phyloP scores from a whole-genome alignment of 2,113 vertebrate species.

The Microtus oregoni region DNA sequence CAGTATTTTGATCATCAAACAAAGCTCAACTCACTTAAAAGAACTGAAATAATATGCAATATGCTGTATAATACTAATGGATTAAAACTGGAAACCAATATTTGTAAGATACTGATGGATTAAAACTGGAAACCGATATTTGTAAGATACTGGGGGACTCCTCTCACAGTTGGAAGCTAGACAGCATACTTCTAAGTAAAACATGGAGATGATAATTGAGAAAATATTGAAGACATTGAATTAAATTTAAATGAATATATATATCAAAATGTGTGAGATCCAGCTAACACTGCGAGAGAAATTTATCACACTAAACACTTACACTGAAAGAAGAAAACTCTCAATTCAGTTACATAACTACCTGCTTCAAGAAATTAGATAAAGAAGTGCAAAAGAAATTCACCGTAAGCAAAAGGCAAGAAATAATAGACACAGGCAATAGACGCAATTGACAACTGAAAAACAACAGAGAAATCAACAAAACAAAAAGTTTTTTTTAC shows the following conservation, averaged over 20 bases:
- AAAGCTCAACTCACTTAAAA: slow-evolving; percentile 16
- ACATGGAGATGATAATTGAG: neutral
- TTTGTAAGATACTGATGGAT: slow-evolving; percentile 6
- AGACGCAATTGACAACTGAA: slow-evolving; percentile 9
- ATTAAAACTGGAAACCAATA: slow-evolving; percentile 50
- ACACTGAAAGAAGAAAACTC: slow-evolving; percentile 42
- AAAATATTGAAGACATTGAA: slow-evolving; percentile 2
- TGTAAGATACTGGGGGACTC: slow-evolving; percentile 31
- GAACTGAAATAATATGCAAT: slow-evolving; percentile 36
- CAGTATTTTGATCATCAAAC: slow-evolving; percentile 2
- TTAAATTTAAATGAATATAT: slow-evolving; percentile 31
- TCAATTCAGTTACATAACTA: slow-evolving; percentile 34
- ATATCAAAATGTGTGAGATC: slow-evolving; percentile 29
- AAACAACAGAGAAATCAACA: slow-evolving; percentile 55
- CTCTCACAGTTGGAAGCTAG: slow-evolving; percentile 21
- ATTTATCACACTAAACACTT: slow-evolving; percentile 39
- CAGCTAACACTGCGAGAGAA: slow-evolving; percentile 29
- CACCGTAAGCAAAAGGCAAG: slow-evolving; percentile 14
- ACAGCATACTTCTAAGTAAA: slow-evolving; percentile 55
- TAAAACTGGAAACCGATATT: slow-evolving; percentile 41
- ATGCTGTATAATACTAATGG: neutral
- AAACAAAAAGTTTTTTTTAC: slow-evolving; percentile 13
- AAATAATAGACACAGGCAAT: slow-evolving; percentile 31
- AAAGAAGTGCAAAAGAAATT: slow-evolving; percentile 22
- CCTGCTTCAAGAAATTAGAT: neutral